A percentile compares a stretch with the other conserved stretches of the same genome.
These are phyloP conservation scores for Brachypteracias leptosomus DNA, from an alignment of 2,113 vertebrate species.

Conservation along the genomic window DNA sequence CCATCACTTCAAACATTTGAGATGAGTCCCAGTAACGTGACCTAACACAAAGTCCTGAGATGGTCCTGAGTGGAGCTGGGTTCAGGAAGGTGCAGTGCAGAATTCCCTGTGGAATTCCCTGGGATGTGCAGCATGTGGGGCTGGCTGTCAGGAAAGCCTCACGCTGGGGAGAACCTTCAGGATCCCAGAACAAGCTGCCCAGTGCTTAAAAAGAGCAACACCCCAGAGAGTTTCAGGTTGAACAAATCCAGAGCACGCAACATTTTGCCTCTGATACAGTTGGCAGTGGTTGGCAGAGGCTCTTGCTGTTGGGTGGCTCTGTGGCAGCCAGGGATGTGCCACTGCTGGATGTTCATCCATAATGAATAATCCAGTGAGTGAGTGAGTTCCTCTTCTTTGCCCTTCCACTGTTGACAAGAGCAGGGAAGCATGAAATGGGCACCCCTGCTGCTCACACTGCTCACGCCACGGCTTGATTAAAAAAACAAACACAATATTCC, in stretches of 20 bases:
- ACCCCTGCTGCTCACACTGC: constrained; percentile 43
- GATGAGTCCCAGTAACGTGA: not conserved
- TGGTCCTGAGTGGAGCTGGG: not conserved
- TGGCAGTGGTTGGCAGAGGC: not conserved
- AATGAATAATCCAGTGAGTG: constrained; percentile 50
- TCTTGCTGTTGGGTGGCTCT: not conserved
- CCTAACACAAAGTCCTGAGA: not conserved
- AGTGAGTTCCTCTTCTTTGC: constrained; percentile 49
- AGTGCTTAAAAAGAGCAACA: not conserved
- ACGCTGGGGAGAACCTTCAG: not conserved
- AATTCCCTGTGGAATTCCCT: not conserved
- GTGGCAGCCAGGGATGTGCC: constrained; percentile 14
- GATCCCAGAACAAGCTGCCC: not conserved
- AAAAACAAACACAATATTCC: constrained; percentile 31
- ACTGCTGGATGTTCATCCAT: constrained; percentile 42
- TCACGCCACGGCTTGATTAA: constrained; percentile 30
- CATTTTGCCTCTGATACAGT: not conserved
- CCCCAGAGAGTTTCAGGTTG: not conserved
- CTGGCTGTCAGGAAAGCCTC: not conserved
- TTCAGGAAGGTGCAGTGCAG: not conserved
- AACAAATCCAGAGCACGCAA: not conserved
- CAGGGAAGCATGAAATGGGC: constrained; percentile 34
- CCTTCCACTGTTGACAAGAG: constrained; percentile 60
- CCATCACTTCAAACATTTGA: not conserved
- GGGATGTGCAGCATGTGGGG: not conserved